Base-by-base conservation (phyloP, 2,888 invertebrate genomes). In the Epinotia ramella region DNA sequence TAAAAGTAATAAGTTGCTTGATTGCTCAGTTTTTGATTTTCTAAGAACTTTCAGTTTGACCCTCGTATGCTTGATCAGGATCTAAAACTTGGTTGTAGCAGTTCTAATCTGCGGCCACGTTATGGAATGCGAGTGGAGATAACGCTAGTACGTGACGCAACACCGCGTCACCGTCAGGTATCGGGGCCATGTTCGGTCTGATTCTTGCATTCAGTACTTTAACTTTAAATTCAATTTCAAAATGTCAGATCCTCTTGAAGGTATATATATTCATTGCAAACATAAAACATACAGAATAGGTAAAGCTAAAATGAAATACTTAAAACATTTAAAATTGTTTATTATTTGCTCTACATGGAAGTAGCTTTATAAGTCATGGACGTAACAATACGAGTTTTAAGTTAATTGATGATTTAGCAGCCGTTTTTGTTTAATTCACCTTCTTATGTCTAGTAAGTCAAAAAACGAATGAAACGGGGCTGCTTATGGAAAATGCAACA, bases 141-240 rank as follows among this genome's bases (percentile, higher is more conserved):
- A 74, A 74, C 49, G 69, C 49, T 59, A 57, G 59, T 60, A 70
- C 78, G 82, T 86, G 87, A 87, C 86, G 87, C 84, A 87, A 86
- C 77, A 78, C 72, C 71, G 74, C 80, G 76, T 75, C 75, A 75
- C 65, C 67, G 44, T 33, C 60, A 44, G 60, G 73, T 74, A 77
- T 72, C 57, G 74, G 77, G 72, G 77, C 65, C 74, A 40, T 33
- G 73, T 64, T 57, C 24, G 40, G n/a, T 40, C 68, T n/a, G n/a
- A 69, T 46, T 69, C 60, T 69, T 60, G 59, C 69, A 46, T 46
- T 69, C 69, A 69, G 69, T 60, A 60, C 46, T 59, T 46, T 60
- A 46, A 69, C 57, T 59, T 59, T 16, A 49, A 44, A 40, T 40
- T 33, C 6, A 33, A 33, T 33, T 6, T 33, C 0, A 33, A 33